Evolutionary conservation across 2,797 vertebrate species (phyloP), one percentile per base, ranked within the genome.

Genomic region (Notolabrus celidotus): DNA sequence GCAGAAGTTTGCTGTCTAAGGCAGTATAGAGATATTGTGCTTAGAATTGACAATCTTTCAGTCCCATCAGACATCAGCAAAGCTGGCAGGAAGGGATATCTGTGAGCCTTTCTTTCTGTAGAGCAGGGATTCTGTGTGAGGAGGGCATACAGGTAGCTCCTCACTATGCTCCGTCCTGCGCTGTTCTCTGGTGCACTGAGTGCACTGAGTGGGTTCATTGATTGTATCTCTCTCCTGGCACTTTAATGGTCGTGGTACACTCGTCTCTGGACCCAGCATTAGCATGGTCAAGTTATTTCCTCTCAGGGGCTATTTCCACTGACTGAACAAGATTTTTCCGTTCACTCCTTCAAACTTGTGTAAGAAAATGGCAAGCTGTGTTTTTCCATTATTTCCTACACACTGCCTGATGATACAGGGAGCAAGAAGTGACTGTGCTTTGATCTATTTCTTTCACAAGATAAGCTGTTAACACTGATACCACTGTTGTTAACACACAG

Each of bases 301-400:
- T 94, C 92, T 93, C 92, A 90, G 87, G 92, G 92, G 87, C 87
- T 93, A 91, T 95, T 96, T 95, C 94, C 93, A 95, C 86, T 93
- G 80, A 88, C 85, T 77, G 76, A 88, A 87, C 80, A 83, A 86
- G 84, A 94, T 93, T 96, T 95, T 95, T 93, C 93, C 89, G 69
- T 91, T 94, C 82, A 69, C 85, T 84, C 86, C 93, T 91, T 90
- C 67, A 92, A 87, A 92, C 74, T 86, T 80, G 90, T 88, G 91
- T 88, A 94, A 92, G 88, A 89, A 83, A 88, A 86, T 53, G 64
- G 77, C 88, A 78, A 88, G 92, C 84, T 87, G 82, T 83, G 75
- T 86, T 92, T 95, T 95, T 94, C 94, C 93, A 89, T 92, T 86
- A 92, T 94, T 92, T 92, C 83, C 77, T 60, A 47, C 84, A 87